A percentile compares a stretch with the other conserved stretches of the same genome.
Evolutionary conservation across 2,888 invertebrate genomes (phyloP).

Genomic region (Xanthorhoe spadicearia): DNA sequence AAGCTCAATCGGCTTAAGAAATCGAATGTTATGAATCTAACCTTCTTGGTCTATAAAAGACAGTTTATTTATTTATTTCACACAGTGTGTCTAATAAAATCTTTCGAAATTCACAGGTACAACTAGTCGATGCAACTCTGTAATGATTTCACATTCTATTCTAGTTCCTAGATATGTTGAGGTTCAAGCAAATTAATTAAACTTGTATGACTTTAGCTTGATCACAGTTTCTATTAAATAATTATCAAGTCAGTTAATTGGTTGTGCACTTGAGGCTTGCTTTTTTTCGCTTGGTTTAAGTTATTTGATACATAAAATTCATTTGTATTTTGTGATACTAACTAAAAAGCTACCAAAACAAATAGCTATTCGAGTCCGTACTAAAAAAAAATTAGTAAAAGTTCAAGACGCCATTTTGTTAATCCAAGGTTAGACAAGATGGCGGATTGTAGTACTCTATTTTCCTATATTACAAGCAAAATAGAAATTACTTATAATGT

Average conservation of each 20-base stretch:
- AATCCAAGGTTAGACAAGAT: constrained; percentile 5
- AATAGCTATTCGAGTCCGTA: neutral
- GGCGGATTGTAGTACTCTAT: constrained; percentile 1
- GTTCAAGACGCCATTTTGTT: constrained; percentile 11
- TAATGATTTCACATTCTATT: neutral
- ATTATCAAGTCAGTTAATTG: neutral
- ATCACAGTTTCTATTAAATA: neutral
- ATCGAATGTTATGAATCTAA: neutral
- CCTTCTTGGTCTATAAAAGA: neutral
- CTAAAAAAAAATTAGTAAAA: neutral
- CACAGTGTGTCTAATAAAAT: neutral
- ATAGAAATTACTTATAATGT: neutral
- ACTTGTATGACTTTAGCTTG: neutral
- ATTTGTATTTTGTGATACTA: neutral
- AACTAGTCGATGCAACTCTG: neutral
- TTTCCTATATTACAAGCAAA: neutral
- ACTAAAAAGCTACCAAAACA: constrained; percentile 8
- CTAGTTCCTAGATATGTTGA: neutral
- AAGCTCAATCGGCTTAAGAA: neutral
- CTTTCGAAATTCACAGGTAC: neutral
- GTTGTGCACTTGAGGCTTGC: neutral
- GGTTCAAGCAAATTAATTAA: too few species aligned
- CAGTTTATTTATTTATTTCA: neutral
- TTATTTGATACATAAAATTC: neutral
- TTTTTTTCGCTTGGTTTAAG: neutral